Conservation (phyloP, 2,797 vertebrate genomes). For the Sciurus carolinensis region DNA sequence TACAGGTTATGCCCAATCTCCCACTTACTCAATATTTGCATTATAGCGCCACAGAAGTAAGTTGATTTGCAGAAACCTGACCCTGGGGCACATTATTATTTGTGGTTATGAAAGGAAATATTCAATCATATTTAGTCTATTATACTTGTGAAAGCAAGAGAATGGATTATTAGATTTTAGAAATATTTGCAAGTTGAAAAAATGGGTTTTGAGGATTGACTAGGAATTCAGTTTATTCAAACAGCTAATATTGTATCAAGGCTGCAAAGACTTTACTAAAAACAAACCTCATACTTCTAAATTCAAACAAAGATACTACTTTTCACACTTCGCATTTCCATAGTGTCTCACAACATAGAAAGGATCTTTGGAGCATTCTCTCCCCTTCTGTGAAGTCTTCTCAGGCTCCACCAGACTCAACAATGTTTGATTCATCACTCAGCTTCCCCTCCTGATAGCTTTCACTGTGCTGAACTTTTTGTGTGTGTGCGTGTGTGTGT, state of each 20-base stretch:
- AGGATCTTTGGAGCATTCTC: background rate
- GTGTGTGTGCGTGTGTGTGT: background rate
- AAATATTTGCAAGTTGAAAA: constrained; percentile 72
- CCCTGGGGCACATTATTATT: constrained; percentile 65
- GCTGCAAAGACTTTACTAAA: background rate
- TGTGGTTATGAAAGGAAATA: constrained; percentile 66
- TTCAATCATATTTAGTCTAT: constrained; percentile 66
- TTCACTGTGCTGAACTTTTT: background rate
- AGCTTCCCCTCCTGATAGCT: background rate
- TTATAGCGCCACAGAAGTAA: constrained; percentile 27
- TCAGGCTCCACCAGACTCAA: background rate
- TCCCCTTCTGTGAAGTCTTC: background rate
- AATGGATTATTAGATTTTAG: constrained; percentile 71
- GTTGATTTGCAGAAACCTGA: constrained; percentile 64
- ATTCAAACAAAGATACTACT: background rate
- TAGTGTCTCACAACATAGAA: background rate
- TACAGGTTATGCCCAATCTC: background rate
- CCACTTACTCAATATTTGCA: constrained; percentile 43
- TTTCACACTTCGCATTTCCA: background rate
- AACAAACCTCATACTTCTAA: background rate
- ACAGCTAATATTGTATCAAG: constrained; percentile 20
- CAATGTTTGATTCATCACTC: background rate
- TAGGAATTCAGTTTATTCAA: constrained; percentile 53
- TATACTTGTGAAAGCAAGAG: constrained; percentile 62
- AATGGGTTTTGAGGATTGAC: constrained; percentile 36